These are phyloP conservation scores for Phylloscopus trochiloides DNA, from an alignment of 2,113 vertebrate species.

Conservation along the genomic window DNA sequence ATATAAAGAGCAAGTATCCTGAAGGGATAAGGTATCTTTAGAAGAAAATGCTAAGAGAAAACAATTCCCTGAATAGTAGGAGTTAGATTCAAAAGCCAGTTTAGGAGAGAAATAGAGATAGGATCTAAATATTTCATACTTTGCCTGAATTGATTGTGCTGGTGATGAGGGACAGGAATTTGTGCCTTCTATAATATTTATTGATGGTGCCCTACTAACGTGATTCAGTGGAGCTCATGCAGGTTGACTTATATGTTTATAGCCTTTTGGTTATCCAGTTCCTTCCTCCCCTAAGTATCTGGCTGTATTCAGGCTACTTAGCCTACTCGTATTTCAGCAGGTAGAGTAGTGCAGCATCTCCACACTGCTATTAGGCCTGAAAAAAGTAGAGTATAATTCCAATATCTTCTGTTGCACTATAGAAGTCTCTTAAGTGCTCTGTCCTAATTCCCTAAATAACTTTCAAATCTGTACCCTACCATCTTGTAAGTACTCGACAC, in stretches of 20 bases:
- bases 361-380: not conserved
- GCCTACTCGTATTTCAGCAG: not conserved
- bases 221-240: not conserved
- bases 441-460: not conserved
- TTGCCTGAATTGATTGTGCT: not conserved
- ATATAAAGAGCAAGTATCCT: not conserved
- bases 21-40: not conserved
- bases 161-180: not conserved
- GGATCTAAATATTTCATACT: not conserved
- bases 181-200: not conserved
- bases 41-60: not conserved
- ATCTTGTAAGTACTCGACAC: not conserved
- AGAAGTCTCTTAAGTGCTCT: not conserved
- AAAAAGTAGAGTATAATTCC: not conserved
- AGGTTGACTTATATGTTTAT: not conserved
- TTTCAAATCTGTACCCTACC: not conserved
- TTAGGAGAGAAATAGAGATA: not conserved
- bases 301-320: not conserved
- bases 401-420: not conserved
- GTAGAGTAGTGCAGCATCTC: not conserved
- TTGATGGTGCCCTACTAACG: not conserved
- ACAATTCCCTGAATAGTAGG: not conserved
- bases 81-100: not conserved
- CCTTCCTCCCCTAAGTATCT: not conserved
- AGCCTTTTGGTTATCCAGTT: not conserved